A percentile compares a stretch with the other conserved stretches of the same genome.
Evolutionary conservation across 2,797 vertebrate genomes (phyloP).

Genomic region (Myotis daubentonii): DNA sequence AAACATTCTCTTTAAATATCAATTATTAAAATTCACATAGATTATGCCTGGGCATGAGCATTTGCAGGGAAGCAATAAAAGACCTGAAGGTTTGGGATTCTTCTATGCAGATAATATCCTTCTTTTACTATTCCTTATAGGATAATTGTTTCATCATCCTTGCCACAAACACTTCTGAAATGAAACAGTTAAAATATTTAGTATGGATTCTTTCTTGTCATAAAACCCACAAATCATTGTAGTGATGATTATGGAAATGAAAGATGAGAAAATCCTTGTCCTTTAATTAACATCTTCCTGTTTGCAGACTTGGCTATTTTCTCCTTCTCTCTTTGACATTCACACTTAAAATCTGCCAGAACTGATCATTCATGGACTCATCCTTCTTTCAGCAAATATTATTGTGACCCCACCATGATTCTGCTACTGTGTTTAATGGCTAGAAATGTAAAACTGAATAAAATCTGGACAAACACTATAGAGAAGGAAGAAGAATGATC

Average conservation of each 20-base stretch:
- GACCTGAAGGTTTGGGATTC: background rate
- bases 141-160: background rate
- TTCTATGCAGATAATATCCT: slow-evolving; percentile 8
- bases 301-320: background rate
- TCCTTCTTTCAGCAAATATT: slow-evolving; percentile 4
- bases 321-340: background rate
- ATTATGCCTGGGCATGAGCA: background rate
- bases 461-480: background rate
- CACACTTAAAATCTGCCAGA: background rate
- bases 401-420: background rate
- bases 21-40: background rate
- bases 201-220: background rate
- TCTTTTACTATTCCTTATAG: background rate
- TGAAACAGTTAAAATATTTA: slow-evolving; percentile 36
- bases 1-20: background rate
- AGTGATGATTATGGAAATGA: background rate
- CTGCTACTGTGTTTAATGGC: background rate
- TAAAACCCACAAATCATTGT: background rate
- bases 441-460: slow-evolving; percentile 1
- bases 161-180: background rate
- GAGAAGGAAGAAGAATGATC: background rate
- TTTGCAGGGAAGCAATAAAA: background rate
- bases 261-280: slow-evolving; percentile 3
- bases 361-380: background rate
- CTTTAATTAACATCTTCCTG: background rate